Percentiles rank a stretch among this genome's conserved stretches.
Evolutionary conservation across 2,797 vertebrate genomes (phyloP).

Genomic region (Semotilus atromaculatus): DNA sequence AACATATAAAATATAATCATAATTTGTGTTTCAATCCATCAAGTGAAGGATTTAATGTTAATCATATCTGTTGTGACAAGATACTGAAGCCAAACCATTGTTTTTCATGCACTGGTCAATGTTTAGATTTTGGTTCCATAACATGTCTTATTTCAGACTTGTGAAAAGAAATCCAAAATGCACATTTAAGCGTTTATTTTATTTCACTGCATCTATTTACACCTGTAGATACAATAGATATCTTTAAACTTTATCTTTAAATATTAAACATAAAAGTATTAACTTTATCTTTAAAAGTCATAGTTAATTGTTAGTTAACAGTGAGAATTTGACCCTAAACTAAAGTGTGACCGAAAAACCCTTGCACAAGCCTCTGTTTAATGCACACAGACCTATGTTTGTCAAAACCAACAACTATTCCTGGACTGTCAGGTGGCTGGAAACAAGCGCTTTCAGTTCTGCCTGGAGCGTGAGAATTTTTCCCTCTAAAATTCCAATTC

Average conservation of each 20-base stretch:
- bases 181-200: neutral
- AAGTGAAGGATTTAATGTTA: neutral
- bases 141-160: neutral
- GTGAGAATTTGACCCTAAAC: too few species aligned
- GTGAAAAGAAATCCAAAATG: neutral
- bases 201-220: neutral
- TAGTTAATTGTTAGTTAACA: too few species aligned
- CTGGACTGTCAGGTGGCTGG: neutral
- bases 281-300: too few species aligned
- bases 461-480: slow-evolving; percentile 1
- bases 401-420: slow-evolving; percentile 28
- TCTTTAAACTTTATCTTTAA: neutral
- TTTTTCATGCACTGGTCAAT: neutral
- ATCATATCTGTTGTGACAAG: neutral
- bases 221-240: neutral
- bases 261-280: too few species aligned
- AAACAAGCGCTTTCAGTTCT: slow-evolving; percentile 33
- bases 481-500: neutral
- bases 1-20: neutral
- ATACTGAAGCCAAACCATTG: neutral
- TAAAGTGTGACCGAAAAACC: neutral
- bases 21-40: too few species aligned
- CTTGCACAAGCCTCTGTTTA: neutral
- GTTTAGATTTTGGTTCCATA: neutral
- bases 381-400: neutral